phyloP scores from a whole-genome alignment of 1,140 invertebrate species.

The Orchestia grillus region DNA sequence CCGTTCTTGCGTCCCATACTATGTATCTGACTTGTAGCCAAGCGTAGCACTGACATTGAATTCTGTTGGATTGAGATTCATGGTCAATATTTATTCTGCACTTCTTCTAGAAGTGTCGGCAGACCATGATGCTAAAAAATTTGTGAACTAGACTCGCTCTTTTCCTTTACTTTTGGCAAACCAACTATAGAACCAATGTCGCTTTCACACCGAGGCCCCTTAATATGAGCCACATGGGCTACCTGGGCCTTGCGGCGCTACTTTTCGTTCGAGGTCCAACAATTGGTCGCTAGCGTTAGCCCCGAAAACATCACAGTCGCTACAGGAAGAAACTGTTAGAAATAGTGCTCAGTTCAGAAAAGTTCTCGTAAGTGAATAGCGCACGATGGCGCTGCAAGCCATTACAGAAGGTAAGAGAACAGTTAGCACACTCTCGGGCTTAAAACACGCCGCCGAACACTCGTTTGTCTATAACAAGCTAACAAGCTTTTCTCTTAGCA shows the following conservation, averaged over 20 bases:
- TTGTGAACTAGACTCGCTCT: neutral
- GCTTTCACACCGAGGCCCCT: neutral
- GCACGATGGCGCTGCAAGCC: neutral
- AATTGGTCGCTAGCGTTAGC: neutral
- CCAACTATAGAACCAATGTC: neutral
- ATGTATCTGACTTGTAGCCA: neutral
- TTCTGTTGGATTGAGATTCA: neutral
- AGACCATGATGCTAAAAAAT: neutral
- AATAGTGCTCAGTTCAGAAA: neutral
- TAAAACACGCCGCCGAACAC: neutral
- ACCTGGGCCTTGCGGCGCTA: neutral
- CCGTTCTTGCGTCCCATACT: neutral
- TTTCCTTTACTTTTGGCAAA: neutral
- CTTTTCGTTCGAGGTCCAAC: neutral
- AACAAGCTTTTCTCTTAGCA: neutral
- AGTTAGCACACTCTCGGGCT: neutral
- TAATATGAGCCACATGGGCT: neutral
- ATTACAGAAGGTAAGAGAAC: neutral
- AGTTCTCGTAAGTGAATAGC: neutral
- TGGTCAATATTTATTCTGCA: neutral
- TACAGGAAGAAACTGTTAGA: neutral
- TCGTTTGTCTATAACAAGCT: neutral
- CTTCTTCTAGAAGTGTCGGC: neutral
- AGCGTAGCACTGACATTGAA: neutral
- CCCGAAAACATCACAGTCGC: neutral